Evolutionary conservation across 2,113 vertebrate species (phyloP), one percentile per base, ranked within the genome.

Genomic region (Petrocephalus zakoni): DNA sequence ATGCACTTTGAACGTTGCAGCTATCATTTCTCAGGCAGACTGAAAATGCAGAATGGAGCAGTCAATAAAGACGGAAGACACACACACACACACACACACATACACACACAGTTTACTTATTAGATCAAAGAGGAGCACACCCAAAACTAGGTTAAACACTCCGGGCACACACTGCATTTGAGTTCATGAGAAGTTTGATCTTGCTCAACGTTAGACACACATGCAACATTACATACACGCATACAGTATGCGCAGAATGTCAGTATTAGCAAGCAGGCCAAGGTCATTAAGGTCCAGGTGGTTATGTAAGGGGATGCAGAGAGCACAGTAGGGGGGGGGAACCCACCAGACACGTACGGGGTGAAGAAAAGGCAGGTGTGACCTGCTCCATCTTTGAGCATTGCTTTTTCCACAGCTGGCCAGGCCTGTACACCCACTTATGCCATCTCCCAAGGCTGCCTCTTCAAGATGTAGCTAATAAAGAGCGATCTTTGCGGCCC

Each of bases 71-170:
- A 49, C 9, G 46, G 81, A 49, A 83, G 29, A 21, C 6, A 29
- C 82, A 49, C 42, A 49, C 46, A 25, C 81, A 51, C 81, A 58
- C 56, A 58, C 56, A 58, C 56, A 4, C 49, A 51, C 49, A 51
- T 8, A 51, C 4, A n/a, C 58, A 29, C 2, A 25, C 22, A 46
- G 15, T 61, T 86, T 37, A 75, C 46, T 58, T 84, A 84, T 58
- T 78, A 61, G 78, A 55, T 83, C 75, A 88, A 88, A 88, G 53
- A 61, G 75, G 47, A 64, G 84, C 55, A 88, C 55, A 61, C 75
- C 75, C n/a, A 53, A 88, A 88, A 52, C 51, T 82, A 58, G 72
- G 52, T 75, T 82, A 82, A 46, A 58, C 51, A 58, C 85, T 87
- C 21, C 61, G 86, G 55, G 46, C 55, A 34, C 22, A 49, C 22